These are phyloP conservation scores for Agriotes lineatus DNA, from an alignment of 2,888 invertebrate genomes.

Conservation along the genomic window DNA sequence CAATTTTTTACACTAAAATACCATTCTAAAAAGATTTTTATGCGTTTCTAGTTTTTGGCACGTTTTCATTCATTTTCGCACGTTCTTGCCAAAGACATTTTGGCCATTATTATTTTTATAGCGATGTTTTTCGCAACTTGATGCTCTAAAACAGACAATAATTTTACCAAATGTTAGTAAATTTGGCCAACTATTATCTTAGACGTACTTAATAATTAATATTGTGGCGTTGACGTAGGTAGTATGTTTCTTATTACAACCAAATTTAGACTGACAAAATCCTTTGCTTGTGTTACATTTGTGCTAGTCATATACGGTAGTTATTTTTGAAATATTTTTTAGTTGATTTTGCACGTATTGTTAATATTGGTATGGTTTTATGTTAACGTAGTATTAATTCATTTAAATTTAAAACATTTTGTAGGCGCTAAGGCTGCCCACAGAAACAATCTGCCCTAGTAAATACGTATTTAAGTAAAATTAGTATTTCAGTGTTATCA, in stretches of 20 bases:
- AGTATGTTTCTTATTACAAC: slow-evolving; percentile 39
- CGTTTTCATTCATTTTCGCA: slow-evolving; percentile 1
- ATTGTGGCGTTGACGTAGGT: slow-evolving; percentile 20
- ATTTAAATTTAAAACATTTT: too few relatives aligned
- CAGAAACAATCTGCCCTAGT: not conserved
- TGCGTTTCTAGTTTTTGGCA: slow-evolving; percentile 3
- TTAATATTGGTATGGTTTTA: not conserved
- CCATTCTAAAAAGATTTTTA: too few relatives aligned
- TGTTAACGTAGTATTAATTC: slow-evolving; percentile 10
- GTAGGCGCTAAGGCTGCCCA: too few relatives aligned
- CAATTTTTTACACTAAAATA: too few relatives aligned
- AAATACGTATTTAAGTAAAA: not conserved
- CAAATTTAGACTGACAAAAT: slow-evolving; percentile 45
- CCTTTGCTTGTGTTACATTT: slow-evolving; percentile 51
- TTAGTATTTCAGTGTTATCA: too few relatives aligned
- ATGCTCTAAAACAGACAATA: slow-evolving; percentile 40
- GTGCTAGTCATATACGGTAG: slow-evolving; percentile 54
- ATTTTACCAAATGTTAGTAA: slow-evolving; percentile 31
- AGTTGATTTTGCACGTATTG: slow-evolving; percentile 12
- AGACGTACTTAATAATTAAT: slow-evolving; percentile 35
- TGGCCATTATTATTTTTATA: not conserved
- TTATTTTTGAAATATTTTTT: slow-evolving; percentile 21
- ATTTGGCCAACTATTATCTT: slow-evolving; percentile 8
- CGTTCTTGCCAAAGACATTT: not conserved
- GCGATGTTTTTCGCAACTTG: not conserved